Evolutionary conservation across 2,113 vertebrate genomes (phyloP), one percentile per base, ranked within the genome.

Genomic region (Centropus bengalensis): DNA sequence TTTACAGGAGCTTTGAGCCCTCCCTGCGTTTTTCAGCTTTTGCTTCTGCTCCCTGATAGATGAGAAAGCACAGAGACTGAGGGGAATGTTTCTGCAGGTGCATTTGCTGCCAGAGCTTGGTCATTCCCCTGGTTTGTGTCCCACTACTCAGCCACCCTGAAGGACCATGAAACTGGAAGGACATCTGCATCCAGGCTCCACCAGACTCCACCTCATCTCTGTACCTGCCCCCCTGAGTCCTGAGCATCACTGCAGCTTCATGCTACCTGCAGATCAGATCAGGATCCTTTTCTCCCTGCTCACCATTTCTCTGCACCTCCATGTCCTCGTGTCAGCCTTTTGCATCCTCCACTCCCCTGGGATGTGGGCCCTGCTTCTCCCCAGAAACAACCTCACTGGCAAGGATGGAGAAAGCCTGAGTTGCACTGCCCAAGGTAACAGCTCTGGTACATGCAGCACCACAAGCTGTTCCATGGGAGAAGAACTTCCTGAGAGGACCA

Each of bases 1-100:
- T 68, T 19, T 62, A 28, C 2, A 44, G 47, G 54, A 81, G 32
- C 30, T 49, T n/a, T 75, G 33, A 59, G n/a, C 9, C 51, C 38
- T 26, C 28, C 5, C 44, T 9, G 15, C 28, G 15, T 23, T 36
- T 62, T 55, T 77, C 52, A 49, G 75, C 55, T 51, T 81, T 62
- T 52, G 24, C 26, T 51, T 74, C 82, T 89, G 28, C 49, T 82
- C 67, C n/a, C 28, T 5, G 14, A 21, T 15, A 55, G 30, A 22
- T 24, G 26, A 38, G 28, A 11, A 70, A 56, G 27, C 0, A 1
- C 0, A 49, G 64, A 30, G 52, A 14, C 14, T 1, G 1, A n/a
- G 7, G 51, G 51, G 32, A 52, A n/a, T 7, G 16, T 17, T 64
- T 52, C 78, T 86, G 45, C 82, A 93, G 49, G 49, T 64, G 58